These are phyloP conservation scores for Sebastes nivosus DNA, from an alignment of 2,797 vertebrate species.

Conservation along the genomic window DNA sequence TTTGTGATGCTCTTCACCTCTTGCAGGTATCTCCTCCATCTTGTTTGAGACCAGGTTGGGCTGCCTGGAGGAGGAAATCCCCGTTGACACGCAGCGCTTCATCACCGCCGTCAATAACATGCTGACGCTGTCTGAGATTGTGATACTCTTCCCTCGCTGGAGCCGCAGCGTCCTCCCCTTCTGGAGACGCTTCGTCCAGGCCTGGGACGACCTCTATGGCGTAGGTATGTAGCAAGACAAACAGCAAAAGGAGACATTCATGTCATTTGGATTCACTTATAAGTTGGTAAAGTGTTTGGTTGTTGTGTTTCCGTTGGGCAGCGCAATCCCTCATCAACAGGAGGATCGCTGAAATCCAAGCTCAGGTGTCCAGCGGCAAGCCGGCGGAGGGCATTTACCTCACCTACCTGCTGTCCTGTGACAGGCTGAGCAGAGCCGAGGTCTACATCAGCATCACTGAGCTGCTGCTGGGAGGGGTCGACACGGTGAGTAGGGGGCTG, in stretches of 20 bases:
- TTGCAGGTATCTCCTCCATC: constrained; percentile 78
- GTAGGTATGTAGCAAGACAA: constrained; percentile 67
- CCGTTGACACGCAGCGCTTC: constrained; percentile 76
- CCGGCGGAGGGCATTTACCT: constrained; percentile 75
- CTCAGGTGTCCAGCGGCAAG: constrained; percentile 44
- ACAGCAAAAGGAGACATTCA: too few species aligned
- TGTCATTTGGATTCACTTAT: fast-evolving
- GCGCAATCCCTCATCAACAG: constrained; percentile 71
- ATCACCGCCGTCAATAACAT: constrained; percentile 75
- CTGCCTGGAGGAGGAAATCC: constrained; percentile 82
- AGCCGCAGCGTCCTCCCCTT: constrained; percentile 74
- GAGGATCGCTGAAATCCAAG: constrained; percentile 64
- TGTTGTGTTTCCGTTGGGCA: constrained; percentile 17
- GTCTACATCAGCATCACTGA: constrained; percentile 79
- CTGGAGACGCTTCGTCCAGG: constrained; percentile 80
- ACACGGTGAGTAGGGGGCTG: constrained; percentile 75
- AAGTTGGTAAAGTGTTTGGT: background rate
- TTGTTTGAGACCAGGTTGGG: constrained; percentile 83
- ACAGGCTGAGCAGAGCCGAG: constrained; percentile 67
- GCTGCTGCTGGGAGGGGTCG: constrained; percentile 82
- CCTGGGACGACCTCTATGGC: constrained; percentile 82
- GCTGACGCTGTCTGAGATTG: constrained; percentile 71
- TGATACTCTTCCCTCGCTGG: constrained; percentile 80
- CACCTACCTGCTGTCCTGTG: constrained; percentile 75
- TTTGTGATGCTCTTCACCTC: background rate